A percentile compares a stretch with the other conserved stretches of the same genome.
Conservation (phyloP, 2,797 vertebrate genomes). For the Margarornis squamiger region DNA sequence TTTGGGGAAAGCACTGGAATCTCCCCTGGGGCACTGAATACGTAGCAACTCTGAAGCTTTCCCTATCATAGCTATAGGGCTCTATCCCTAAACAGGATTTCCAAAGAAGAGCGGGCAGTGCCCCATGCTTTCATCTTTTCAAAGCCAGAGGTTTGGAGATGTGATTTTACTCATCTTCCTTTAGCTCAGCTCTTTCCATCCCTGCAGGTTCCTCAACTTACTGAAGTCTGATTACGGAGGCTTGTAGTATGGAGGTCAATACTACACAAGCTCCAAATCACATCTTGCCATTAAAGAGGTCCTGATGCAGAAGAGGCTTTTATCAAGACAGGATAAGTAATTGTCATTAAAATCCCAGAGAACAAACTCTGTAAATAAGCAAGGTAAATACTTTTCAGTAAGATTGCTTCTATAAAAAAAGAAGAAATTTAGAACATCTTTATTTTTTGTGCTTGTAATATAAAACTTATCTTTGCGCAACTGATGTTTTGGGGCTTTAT, state of each 20-base stretch:
- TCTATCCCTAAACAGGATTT: not conserved
- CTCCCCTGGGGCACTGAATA: not conserved
- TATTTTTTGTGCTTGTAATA: not conserved
- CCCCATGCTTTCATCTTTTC: not conserved
- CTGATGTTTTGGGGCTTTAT: not conserved
- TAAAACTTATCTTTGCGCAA: not conserved
- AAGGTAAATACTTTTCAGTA: not conserved
- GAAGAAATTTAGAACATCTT: not conserved
- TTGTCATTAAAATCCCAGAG: not conserved
- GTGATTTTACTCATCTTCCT: not conserved
- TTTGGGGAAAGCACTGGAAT: not conserved
- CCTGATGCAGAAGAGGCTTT: not conserved
- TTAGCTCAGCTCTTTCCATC: not conserved
- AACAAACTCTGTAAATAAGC: not conserved
- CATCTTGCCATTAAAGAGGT: not conserved
- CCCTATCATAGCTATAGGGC: rapidly evolving
- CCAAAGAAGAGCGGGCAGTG: not conserved
- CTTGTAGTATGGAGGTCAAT: not conserved
- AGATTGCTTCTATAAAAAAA: not conserved
- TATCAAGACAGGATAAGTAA: not conserved
- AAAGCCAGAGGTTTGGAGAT: not conserved
- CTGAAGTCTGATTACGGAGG: not conserved
- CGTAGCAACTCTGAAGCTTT: not conserved
- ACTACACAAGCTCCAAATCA: not conserved
- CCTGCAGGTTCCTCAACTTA: not conserved